phyloP scores from a whole-genome alignment of 2,888 invertebrate species.

The Heliconius ethilla region DNA sequence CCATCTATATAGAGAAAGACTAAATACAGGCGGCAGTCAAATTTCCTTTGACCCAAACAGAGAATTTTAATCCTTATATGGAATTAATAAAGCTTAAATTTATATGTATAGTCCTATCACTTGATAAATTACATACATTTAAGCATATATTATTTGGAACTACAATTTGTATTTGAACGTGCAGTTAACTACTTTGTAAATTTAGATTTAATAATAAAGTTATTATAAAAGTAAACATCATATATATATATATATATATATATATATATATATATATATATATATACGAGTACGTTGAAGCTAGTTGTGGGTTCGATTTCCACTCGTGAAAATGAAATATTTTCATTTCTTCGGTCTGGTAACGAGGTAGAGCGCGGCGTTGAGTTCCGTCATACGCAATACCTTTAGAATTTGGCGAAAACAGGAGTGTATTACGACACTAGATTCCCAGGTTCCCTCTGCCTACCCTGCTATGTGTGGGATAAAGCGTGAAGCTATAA shows the following conservation, averaged over 20 bases:
- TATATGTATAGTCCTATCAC: constrained; percentile 1
- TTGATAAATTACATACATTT: constrained; percentile 29
- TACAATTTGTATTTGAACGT: constrained; percentile 29
- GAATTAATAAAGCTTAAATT: constrained; percentile 11
- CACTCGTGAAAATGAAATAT: too few species aligned
- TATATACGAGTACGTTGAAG: neutral
- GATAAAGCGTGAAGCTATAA: too few species aligned
- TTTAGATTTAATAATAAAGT: constrained; percentile 12
- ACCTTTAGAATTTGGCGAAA: too few species aligned
- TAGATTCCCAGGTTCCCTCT: too few species aligned
- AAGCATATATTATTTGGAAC: constrained; percentile 26
- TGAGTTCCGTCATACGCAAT: too few species aligned
- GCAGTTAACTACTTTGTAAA: constrained; percentile 30
- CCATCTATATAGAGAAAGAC: constrained; percentile 31
- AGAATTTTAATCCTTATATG: constrained; percentile 6
- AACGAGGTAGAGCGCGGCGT: too few species aligned
- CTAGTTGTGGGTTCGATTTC: too few species aligned
- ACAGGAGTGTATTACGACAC: too few species aligned
- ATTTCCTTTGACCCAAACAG: constrained; percentile 16
- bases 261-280: too few species aligned
- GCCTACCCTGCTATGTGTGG: too few species aligned
- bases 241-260: too few species aligned
- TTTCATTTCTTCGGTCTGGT: too few species aligned
- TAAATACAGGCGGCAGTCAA: constrained; percentile 31
- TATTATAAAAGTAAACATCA: constrained; percentile 2